phyloP scores from a whole-genome alignment of 2,797 vertebrate genomes.

The Danio kyathit region DNA sequence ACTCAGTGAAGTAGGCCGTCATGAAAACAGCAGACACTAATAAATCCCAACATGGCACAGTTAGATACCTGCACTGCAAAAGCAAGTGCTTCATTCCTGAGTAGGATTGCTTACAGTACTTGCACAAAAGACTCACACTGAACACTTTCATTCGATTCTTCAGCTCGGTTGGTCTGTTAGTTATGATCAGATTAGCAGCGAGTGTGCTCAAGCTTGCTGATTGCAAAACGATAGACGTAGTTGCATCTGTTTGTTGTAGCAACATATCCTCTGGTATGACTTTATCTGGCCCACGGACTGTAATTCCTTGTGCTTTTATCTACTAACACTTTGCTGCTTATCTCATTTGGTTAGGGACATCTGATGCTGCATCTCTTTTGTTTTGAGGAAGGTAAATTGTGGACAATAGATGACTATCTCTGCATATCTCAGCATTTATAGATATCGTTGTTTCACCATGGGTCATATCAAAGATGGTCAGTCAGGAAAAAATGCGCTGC shows the following conservation, averaged over 20 bases:
- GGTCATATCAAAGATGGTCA: not conserved
- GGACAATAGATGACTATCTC: conserved; percentile 35
- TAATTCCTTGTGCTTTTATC: conserved; percentile 41
- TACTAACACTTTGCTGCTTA: conserved; percentile 32
- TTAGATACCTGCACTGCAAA: conserved; percentile 38
- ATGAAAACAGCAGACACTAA: conserved; percentile 55
- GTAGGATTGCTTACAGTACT: not conserved
- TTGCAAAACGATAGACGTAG: not conserved
- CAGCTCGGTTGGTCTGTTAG: not conserved
- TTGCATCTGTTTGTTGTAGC: conserved; percentile 34
- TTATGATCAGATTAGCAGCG: conserved; percentile 6
- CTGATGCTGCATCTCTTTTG: conserved; percentile 33
- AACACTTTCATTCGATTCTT: not conserved
- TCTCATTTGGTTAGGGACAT: conserved; percentile 56
- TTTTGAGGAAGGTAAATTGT: conserved; percentile 39
- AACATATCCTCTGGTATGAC: conserved; percentile 18
- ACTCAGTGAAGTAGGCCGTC: conserved; percentile 73
- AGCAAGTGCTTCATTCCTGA: not conserved
- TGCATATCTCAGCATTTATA: conserved; percentile 7
- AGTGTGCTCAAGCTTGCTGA: not conserved
- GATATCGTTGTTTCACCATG: conserved; percentile 11
- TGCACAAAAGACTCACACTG: not conserved
- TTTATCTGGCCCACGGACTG: conserved; percentile 6
- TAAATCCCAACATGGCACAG: conserved; percentile 51
- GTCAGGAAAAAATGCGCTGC: conserved; percentile 8